Base-by-base conservation (phyloP, 2,113 vertebrate genomes). In the Guaruba guarouba region DNA sequence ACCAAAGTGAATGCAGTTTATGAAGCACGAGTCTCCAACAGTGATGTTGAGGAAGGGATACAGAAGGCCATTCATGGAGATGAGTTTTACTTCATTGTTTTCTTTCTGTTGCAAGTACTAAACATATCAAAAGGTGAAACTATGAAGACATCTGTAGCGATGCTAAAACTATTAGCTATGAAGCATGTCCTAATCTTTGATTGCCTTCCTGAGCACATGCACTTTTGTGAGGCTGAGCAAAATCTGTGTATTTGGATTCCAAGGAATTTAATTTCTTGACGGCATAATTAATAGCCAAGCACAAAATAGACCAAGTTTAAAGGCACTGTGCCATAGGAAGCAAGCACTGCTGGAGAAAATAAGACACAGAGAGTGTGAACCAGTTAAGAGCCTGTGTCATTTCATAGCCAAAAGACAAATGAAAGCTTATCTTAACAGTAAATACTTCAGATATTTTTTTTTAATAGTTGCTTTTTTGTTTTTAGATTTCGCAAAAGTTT, bases 111-210 rank as follows among this genome's bases (percentile, higher is more conserved):
- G 55, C 44, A 69, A 61, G 15, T 23, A 46, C 37, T 29, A 69
- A 23, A 10, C 23, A 39, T 9, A 29, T 49, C 51, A 62, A 54
- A 82, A 86, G 14, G 17, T 24, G 33, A 82, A 15, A 80, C n/a
- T 69, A 31, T 66, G n/a, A 4, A 73, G 18, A 48, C 3, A 29
- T 1, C 37, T 0, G 0, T 0, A 71, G 48, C 14, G 52, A n/a
- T 33, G 13, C 29, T 59, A 61, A 54, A 79, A 51, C 13, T 37
- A 23, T 1, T 57, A 51, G 4, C 48, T 66, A 24, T 46, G 25
- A 76, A 74, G 9, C 19, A 31, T 28, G 24, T 2, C n/a, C 46
- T 54, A 44, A 61, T 41, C 41, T 80, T 59, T 39, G 23, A 39
- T 39, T 70, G 17, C 5, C 15, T 73, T 81, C 63, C 48, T 24